Evolutionary conservation across 2,888 invertebrate genomes (phyloP).

Genomic region (Stegana nigrithorax): DNA sequence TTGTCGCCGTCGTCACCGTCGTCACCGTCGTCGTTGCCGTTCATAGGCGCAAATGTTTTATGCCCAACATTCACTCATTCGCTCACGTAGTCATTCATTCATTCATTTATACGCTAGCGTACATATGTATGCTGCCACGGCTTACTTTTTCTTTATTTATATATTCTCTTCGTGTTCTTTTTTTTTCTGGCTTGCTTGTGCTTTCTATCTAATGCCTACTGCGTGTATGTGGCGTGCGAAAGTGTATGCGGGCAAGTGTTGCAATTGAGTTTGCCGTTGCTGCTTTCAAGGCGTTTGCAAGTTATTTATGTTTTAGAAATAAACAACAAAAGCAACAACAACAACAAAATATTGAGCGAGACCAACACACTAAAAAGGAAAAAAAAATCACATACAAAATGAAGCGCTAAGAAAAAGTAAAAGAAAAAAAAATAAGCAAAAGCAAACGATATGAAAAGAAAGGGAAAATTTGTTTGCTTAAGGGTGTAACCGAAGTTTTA

Average conservation of each 20-base stretch:
- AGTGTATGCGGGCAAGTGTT: constrained; percentile 12
- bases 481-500: no score
- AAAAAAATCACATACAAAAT: constrained; percentile 16
- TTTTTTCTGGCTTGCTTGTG: background rate
- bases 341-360: background rate
- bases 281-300: constrained; percentile 17
- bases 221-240: background rate
- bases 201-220: background rate
- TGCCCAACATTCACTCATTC: background rate
- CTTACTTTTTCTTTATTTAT: no score
- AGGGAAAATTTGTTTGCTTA: background rate
- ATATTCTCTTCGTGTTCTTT: background rate
- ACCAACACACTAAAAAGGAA: background rate
- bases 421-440: background rate
- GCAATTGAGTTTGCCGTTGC: constrained; percentile 22
- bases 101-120: no score
- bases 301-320: constrained; percentile 18
- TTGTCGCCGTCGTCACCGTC: no score
- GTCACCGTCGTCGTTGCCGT: no score
- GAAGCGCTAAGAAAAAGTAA: background rate
- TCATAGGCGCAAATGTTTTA: constrained; percentile 14
- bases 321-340: background rate
- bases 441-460: background rate
- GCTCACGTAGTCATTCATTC: no score
- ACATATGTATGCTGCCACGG: no score